Evolutionary conservation across 2,888 invertebrate genomes (phyloP).

Genomic region (Nebria brevicollis): DNA sequence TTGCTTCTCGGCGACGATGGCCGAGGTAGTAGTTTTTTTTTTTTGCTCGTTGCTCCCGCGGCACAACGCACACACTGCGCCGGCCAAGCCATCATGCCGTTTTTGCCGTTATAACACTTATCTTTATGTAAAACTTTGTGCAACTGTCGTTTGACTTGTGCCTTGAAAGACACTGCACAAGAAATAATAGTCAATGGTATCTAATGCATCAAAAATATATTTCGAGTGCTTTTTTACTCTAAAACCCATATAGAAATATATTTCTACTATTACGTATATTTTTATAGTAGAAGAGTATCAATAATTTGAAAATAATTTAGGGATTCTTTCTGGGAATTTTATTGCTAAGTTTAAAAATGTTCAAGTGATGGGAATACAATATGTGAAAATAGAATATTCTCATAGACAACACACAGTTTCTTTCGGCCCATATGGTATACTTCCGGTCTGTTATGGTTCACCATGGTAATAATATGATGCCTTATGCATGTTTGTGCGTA

Average conservation of each 20-base stretch:
- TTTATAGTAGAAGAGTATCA: too few species aligned
- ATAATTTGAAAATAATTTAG: too few species aligned
- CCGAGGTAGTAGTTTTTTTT: background rate
- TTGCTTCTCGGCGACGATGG: background rate
- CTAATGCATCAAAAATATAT: background rate
- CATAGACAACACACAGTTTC: background rate
- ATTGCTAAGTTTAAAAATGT: too few species aligned
- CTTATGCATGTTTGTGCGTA: background rate
- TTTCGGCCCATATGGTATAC: conserved; percentile 6
- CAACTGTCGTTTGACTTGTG: conserved; percentile 8
- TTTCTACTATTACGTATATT: too few species aligned
- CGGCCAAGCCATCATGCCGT: background rate
- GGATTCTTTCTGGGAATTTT: too few species aligned
- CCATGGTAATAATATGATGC: background rate
- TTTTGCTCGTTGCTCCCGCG: background rate
- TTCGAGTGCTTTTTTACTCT: too few species aligned
- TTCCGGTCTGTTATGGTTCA: conserved; percentile 2
- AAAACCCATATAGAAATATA: too few species aligned
- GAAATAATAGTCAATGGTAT: background rate
- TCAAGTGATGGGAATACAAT: too few species aligned
- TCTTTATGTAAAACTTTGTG: conserved; percentile 22
- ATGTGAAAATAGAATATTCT: background rate
- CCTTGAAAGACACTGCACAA: background rate
- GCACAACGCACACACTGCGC: background rate
- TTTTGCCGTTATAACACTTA: conserved; percentile 21